These are phyloP conservation scores for Pseudorhombus dupliciocellatus DNA, from an alignment of 2,113 vertebrate genomes.

Conservation along the genomic window DNA sequence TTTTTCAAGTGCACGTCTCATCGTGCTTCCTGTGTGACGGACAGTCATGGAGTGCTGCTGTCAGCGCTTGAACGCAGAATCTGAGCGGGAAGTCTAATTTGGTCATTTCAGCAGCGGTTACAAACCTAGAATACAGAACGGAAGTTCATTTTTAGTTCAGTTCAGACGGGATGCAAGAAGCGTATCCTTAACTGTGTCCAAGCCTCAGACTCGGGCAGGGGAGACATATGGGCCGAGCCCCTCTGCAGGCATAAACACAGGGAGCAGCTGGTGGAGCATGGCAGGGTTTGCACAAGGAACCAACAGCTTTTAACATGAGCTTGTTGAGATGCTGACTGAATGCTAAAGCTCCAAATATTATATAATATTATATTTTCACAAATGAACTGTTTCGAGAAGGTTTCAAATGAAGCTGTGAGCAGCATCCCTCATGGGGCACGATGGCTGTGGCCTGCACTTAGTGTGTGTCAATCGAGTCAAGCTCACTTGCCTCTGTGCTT, in stretches of 20 bases:
- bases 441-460: neutral
- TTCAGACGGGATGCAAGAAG: neutral
- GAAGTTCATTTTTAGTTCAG: slow-evolving; percentile 44
- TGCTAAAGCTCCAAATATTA: neutral
- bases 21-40: slow-evolving; percentile 46
- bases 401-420: neutral
- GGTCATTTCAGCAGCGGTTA: slow-evolving; percentile 42
- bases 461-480: neutral
- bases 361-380: neutral
- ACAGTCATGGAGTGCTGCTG: slow-evolving; percentile 1
- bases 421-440: neutral
- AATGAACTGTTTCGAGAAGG: neutral
- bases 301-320: slow-evolving; percentile 30
- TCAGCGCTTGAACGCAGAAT: slow-evolving; percentile 18
- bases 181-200: slow-evolving; percentile 6
- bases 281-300: slow-evolving; percentile 17
- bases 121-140: slow-evolving; percentile 38
- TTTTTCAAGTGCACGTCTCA: slow-evolving; percentile 33
- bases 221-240: slow-evolving; percentile 42
- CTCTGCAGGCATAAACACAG: slow-evolving; percentile 14
- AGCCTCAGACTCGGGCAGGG: slow-evolving; percentile 16
- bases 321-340: neutral
- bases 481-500: neutral
- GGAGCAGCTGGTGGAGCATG: slow-evolving; percentile 38
- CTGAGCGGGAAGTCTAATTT: slow-evolving; percentile 33